These are phyloP conservation scores for Maniola jurtina DNA, from an alignment of 1,140 invertebrate species.

Conservation along the genomic window DNA sequence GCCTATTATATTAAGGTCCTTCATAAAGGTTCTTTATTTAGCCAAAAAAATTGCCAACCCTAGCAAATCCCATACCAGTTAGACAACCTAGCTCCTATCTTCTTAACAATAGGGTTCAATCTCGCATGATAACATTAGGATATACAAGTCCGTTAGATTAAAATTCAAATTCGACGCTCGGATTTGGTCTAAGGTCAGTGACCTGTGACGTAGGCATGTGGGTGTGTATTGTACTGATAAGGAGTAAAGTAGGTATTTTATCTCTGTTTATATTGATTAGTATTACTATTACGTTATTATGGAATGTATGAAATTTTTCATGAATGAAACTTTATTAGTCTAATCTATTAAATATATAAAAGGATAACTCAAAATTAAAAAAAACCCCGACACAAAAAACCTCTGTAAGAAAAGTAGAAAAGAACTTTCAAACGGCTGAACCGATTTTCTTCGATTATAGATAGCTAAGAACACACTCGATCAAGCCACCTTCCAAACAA, in stretches of 20 bases:
- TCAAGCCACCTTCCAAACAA: no score
- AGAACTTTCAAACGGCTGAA: no score
- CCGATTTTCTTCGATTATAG: no score
- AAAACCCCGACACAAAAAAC: no score
- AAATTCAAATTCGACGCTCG: conserved; percentile 67
- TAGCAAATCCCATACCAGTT: background rate
- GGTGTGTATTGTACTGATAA: conserved; percentile 39
- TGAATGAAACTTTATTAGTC: no score
- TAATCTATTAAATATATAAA: no score
- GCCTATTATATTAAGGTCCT: no score
- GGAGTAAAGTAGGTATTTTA: background rate
- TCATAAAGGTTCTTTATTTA: no score
- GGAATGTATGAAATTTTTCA: no score
- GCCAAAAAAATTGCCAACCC: background rate
- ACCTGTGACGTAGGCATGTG: conserved; percentile 53
- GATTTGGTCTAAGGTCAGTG: conserved; percentile 42
- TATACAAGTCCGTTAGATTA: conserved; percentile 59
- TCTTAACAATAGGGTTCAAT: conserved; percentile 6
- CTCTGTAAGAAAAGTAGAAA: no score
- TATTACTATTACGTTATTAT: conserved; percentile 4
- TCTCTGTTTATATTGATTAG: background rate
- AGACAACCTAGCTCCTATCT: background rate
- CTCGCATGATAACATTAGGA: conserved; percentile 6
- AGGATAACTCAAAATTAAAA: no score
- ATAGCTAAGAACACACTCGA: no score